Conservation (phyloP, 2,113 vertebrate genomes). For the Ptyas mucosa region DNA sequence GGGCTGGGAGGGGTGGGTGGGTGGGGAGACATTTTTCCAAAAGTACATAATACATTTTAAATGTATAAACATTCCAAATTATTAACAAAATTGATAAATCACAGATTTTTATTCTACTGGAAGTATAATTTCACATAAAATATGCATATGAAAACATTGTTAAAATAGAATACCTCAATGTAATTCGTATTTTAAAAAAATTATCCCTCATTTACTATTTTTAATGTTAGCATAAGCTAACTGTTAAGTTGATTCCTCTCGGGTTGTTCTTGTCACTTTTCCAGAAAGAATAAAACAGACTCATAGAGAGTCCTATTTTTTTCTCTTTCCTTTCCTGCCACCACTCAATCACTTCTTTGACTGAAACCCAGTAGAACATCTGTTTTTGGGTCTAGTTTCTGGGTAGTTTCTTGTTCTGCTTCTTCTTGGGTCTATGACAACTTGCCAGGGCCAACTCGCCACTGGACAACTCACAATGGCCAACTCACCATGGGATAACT, state of each 20-base stretch:
- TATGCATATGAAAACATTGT: background rate
- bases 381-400: background rate
- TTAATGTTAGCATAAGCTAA: background rate
- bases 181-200: background rate
- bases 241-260: background rate
- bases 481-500: background rate
- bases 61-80: background rate
- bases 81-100: background rate
- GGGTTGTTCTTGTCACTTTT: background rate
- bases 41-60: background rate
- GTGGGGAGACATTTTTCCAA: background rate
- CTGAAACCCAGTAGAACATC: background rate
- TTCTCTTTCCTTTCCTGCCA: background rate
- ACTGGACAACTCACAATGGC: no score
- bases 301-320: background rate
- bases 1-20: no score
- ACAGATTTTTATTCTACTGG: background rate
- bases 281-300: background rate
- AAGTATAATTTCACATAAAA: background rate
- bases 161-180: background rate
- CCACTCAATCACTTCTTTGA: background rate
- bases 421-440: background rate
- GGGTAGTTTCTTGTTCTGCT: background rate
- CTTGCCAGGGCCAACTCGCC: background rate
- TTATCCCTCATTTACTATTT: background rate